A percentile compares a stretch with the other conserved stretches of the same genome.
These are phyloP conservation scores for Hydractinia echinata DNA, from an alignment of 30 jellyfish, hydroid and myxozoan genomes.

Conservation along the genomic window DNA sequence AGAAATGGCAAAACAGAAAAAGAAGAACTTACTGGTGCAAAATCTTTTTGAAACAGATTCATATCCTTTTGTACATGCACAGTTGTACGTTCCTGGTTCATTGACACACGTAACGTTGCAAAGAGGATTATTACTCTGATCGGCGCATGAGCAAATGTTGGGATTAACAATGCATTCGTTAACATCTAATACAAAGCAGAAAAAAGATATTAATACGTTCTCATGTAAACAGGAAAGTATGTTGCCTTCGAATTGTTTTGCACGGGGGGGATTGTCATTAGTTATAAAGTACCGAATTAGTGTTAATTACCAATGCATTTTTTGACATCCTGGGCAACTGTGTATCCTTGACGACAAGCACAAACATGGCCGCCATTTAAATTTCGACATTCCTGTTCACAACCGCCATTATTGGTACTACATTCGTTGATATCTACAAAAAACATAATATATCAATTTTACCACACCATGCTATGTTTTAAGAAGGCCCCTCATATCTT, in stretches of 20 bases:
- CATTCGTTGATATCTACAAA: slow-evolving; percentile 49
- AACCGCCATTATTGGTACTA: slow-evolving; percentile 42
- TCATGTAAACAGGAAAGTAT: too few relatives aligned
- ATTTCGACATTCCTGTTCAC: slow-evolving; percentile 52
- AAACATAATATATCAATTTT: background rate
- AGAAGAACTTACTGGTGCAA: background rate
- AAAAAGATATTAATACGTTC: background rate
- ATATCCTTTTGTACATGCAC: slow-evolving; percentile 13
- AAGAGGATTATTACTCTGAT: slow-evolving; percentile 42
- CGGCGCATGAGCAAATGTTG: slow-evolving; percentile 46
- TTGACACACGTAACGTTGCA: slow-evolving; percentile 42
- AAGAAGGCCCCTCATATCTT: too few relatives aligned
- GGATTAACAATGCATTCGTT: slow-evolving; percentile 43
- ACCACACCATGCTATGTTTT: background rate
- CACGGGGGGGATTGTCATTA: too few relatives aligned
- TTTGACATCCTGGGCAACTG: slow-evolving; percentile 2
- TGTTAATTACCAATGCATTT: slow-evolving; percentile 13
- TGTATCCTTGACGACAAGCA: slow-evolving; percentile 49
- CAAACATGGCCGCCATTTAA: slow-evolving; percentile 43
- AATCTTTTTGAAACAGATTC: background rate
- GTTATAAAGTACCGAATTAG: background rate
- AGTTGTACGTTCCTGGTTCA: background rate
- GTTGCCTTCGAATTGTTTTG: too few relatives aligned
- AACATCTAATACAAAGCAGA: slow-evolving; percentile 26
- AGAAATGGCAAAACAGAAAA: background rate